Percentiles rank a stretch among this genome's conserved stretches.
Evolutionary conservation across 2,113 vertebrate genomes (phyloP).

Genomic region (Gadus chalcogrammus): DNA sequence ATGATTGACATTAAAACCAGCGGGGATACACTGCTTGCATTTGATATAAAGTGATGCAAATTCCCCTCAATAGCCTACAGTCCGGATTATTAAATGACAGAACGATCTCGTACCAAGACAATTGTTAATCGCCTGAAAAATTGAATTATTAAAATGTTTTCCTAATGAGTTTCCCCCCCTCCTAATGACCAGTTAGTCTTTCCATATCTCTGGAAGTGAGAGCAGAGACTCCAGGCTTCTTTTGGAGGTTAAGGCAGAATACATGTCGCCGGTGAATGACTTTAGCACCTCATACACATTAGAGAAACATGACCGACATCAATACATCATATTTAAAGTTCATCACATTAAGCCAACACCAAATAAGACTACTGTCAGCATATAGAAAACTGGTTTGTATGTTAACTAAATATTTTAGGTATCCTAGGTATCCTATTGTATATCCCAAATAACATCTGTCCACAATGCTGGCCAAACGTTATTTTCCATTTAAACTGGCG

Average conservation of each 20-base stretch:
- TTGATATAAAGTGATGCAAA: conserved; percentile 64
- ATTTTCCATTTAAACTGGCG: too few relatives aligned
- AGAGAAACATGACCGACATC: conserved; percentile 5
- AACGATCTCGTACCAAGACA: conserved; percentile 54
- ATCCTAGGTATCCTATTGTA: too few relatives aligned
- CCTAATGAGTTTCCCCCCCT: conserved; percentile 35
- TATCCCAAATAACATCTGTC: too few relatives aligned
- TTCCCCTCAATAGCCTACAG: conserved; percentile 58
- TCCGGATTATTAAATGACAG: conserved; percentile 62
- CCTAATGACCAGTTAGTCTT: conserved; percentile 55
- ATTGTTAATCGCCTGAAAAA: conserved; percentile 56
- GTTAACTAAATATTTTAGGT: too few relatives aligned
- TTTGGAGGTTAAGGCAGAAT: conserved; percentile 42
- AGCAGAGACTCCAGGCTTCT: conserved; percentile 36
- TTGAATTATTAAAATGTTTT: conserved; percentile 53
- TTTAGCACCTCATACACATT: conserved; percentile 27
- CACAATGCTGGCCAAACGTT: too few relatives aligned
- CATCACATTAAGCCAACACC: too few relatives aligned
- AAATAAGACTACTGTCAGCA: too few relatives aligned
- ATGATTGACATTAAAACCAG: conserved; percentile 70
- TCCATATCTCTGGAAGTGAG: conserved; percentile 38
- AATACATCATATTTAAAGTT: background rate
- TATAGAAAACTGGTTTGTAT: too few relatives aligned
- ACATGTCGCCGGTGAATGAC: conserved; percentile 37
- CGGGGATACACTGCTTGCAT: conserved; percentile 32